Evolutionary conservation across 2,888 invertebrate species (phyloP).

Genomic region (Thereva nobilitata): DNA sequence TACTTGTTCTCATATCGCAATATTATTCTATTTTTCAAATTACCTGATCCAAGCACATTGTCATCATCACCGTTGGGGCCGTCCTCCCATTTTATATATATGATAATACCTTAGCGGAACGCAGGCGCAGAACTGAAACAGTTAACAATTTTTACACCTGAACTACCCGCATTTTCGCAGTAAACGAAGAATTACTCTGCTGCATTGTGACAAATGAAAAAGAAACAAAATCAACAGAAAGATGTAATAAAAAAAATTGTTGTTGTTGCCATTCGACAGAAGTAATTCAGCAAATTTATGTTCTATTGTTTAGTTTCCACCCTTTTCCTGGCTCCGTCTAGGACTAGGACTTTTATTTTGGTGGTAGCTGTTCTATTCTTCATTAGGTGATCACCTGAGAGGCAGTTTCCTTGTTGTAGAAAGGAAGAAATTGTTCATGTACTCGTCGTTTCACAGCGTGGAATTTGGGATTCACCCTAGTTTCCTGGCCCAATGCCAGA

Average conservation of each 20-base stretch:
- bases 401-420: neutral
- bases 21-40: too few relatives aligned
- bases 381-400: constrained; percentile 16
- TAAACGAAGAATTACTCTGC: neutral
- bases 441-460: constrained; percentile 1
- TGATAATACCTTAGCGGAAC: too few relatives aligned
- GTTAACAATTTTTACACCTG: constrained; percentile 27
- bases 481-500: constrained; percentile 22
- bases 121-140: too few relatives aligned
- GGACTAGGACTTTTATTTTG: neutral
- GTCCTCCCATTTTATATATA: too few relatives aligned
- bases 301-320: constrained; percentile 14
- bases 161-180: constrained; percentile 31
- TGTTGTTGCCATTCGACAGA: too few relatives aligned
- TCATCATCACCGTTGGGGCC: too few relatives aligned
- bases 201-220: too few relatives aligned
- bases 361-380: too few relatives aligned
- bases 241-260: too few relatives aligned
- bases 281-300: constrained; percentile 15
- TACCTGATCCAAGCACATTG: too few relatives aligned
- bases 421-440: neutral
- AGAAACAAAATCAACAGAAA: too few relatives aligned
- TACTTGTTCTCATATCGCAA: too few relatives aligned
- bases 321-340: constrained; percentile 21
- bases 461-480: constrained; percentile 23